phyloP scores from a whole-genome alignment of 2,888 invertebrate species.

The Phyto melanocephala region DNA sequence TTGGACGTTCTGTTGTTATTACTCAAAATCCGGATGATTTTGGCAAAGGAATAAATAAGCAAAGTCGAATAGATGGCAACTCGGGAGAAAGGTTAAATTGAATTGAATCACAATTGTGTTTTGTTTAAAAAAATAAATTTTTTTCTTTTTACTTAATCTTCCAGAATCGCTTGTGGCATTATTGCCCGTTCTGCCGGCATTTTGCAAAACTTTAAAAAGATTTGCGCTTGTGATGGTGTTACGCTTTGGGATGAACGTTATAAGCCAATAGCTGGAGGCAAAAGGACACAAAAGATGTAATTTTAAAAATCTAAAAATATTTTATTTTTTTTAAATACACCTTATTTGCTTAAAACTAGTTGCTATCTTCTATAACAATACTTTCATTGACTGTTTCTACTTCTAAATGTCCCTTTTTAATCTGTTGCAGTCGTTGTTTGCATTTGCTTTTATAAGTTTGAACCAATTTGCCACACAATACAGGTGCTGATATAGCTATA shows the following conservation, averaged over 20 bases:
- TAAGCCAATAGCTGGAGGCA: slow-evolving; percentile 79
- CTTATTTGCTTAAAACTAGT: slow-evolving; percentile 32
- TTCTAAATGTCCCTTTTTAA: slow-evolving; percentile 55
- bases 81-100: slow-evolving; percentile 81
- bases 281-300: slow-evolving; percentile 71
- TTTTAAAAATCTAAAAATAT: not conserved
- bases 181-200: slow-evolving; percentile 93
- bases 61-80: slow-evolving; percentile 83
- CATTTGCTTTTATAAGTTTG: slow-evolving; percentile 74
- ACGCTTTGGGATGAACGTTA: slow-evolving; percentile 93
- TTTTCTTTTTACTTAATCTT: slow-evolving; percentile 32
- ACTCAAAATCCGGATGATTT: slow-evolving; percentile 83
- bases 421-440: slow-evolving; percentile 70
- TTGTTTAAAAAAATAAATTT: too few species aligned
- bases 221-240: slow-evolving; percentile 94
- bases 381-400: slow-evolving; percentile 59
- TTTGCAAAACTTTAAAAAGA: slow-evolving; percentile 90
- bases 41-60: slow-evolving; percentile 80
- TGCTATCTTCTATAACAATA: slow-evolving; percentile 66
- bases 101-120: not conserved
- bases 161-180: slow-evolving; percentile 90
- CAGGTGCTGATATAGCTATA: slow-evolving; percentile 73
- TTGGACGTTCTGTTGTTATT: slow-evolving; percentile 88
- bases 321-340: not conserved
- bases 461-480: slow-evolving; percentile 74